Percentiles rank a stretch among this genome's conserved stretches.
Conservation (phyloP, 2,888 invertebrate species). For the Sericinus montela region DNA sequence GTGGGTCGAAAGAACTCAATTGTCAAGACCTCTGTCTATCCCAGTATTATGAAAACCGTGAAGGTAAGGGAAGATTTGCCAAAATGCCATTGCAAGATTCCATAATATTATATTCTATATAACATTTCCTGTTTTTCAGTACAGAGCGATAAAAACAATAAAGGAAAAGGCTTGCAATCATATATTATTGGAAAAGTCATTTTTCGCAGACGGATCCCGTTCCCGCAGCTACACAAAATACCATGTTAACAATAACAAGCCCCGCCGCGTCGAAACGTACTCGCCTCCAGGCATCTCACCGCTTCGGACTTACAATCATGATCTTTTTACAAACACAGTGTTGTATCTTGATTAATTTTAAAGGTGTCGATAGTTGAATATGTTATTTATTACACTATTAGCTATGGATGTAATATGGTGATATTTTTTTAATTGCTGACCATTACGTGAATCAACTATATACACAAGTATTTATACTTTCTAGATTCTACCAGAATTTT, state of each 20-base stretch:
- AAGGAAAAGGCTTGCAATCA: constrained; percentile 61
- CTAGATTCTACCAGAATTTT: too few relatives aligned
- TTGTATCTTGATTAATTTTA: neutral
- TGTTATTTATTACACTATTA: neutral
- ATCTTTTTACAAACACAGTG: constrained; percentile 14
- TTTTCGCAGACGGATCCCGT: constrained; percentile 44
- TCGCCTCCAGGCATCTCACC: constrained; percentile 11
- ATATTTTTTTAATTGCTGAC: too few relatives aligned
- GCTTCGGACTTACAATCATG: constrained; percentile 18
- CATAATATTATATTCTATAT: constrained; percentile 2
- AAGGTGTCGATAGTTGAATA: constrained; percentile 1
- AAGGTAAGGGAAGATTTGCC: too few relatives aligned
- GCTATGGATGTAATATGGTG: too few relatives aligned
- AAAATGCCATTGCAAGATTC: neutral
- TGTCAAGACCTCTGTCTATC: too few relatives aligned
- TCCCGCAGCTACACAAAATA: constrained; percentile 46
- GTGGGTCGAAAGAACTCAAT: too few relatives aligned
- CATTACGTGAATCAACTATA: too few relatives aligned
- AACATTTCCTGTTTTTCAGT: constrained; percentile 10
- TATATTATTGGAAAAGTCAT: constrained; percentile 68
- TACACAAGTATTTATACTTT: too few relatives aligned
- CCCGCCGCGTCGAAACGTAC: constrained; percentile 19
- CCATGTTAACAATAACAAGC: constrained; percentile 54
- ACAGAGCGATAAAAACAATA: constrained; percentile 42
- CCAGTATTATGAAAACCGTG: too few relatives aligned